Percentiles rank a stretch among this genome's conserved stretches.
phyloP scores from a whole-genome alignment of 2,888 invertebrate genomes.

The Hetaerina titia region DNA sequence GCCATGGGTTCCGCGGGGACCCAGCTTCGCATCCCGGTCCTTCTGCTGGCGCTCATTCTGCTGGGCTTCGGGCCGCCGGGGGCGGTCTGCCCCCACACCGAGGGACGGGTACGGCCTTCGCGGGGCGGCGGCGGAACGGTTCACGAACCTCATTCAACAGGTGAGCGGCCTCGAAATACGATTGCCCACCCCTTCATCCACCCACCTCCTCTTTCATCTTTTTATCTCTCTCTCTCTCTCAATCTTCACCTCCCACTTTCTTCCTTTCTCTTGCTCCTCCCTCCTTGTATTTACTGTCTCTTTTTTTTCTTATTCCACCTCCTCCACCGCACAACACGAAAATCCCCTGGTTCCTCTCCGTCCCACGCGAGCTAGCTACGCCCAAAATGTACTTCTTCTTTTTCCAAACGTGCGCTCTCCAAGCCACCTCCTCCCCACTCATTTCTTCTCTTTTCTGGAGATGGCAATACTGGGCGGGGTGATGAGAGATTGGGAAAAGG shows the following conservation, averaged over 20 bases:
- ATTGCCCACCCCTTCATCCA: not conserved
- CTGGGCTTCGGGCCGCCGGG: conserved; percentile 32
- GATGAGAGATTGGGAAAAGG: not conserved
- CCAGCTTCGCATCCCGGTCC: conserved; percentile 23
- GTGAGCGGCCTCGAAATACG: conserved; percentile 56
- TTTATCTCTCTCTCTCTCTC: not conserved
- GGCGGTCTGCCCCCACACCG: not conserved
- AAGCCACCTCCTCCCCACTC: not conserved
- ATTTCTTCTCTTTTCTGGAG: not conserved
- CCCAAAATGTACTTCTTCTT: not conserved
- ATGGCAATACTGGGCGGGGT: not conserved
- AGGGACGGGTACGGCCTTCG: conserved; percentile 49
- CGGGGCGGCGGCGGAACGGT: not conserved
- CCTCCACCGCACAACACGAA: not conserved
- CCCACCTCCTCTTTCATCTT: not conserved
- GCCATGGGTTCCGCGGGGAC: conserved; percentile 35
- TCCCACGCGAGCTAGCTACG: not conserved
- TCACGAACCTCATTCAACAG: conserved; percentile 57
- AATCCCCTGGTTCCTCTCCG: not conserved
- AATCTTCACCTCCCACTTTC: not conserved
- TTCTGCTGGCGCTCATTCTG: not conserved
- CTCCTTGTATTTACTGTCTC: not conserved
- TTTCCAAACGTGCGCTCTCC: not conserved
- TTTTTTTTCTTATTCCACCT: not conserved
- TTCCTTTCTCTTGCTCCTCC: not conserved